phyloP scores from a whole-genome alignment of 2,113 vertebrate species.

The Cryptotis parvus region DNA sequence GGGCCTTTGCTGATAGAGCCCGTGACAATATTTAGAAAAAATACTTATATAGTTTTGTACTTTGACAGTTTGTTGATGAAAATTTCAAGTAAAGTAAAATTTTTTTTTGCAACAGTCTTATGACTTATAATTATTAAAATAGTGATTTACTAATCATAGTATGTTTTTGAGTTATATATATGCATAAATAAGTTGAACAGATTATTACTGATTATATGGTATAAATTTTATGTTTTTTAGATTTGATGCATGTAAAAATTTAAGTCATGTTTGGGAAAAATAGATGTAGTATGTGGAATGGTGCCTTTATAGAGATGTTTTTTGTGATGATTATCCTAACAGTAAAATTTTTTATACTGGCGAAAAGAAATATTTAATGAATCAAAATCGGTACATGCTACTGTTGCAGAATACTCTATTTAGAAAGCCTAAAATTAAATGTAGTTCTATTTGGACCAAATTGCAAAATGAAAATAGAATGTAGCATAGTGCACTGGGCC shows the following conservation, averaged over 20 bases:
- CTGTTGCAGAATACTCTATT: not conserved
- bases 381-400: not conserved
- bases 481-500: not conserved
- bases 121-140: slow-evolving; percentile 17
- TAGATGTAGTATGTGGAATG: not conserved
- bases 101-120: slow-evolving; percentile 36
- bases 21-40: not conserved
- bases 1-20: not conserved
- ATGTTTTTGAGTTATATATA: slow-evolving; percentile 24
- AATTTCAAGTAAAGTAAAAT: not conserved
- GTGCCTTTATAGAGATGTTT: not conserved
- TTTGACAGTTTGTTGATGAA: slow-evolving; percentile 37
- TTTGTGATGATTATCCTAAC: not conserved
- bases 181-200: slow-evolving; percentile 1
- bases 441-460: not conserved
- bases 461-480: not conserved
- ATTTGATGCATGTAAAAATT: not conserved
- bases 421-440: slow-evolving; percentile 4
- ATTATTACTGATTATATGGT: not conserved
- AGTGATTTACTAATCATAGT: not conserved
- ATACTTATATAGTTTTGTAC: not conserved
- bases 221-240: not conserved
- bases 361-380: not conserved
- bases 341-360: not conserved
- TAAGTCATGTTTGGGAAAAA: not conserved